These are phyloP conservation scores for Thunnus thynnus DNA, from an alignment of 2,113 vertebrate genomes.

Conservation along the genomic window DNA sequence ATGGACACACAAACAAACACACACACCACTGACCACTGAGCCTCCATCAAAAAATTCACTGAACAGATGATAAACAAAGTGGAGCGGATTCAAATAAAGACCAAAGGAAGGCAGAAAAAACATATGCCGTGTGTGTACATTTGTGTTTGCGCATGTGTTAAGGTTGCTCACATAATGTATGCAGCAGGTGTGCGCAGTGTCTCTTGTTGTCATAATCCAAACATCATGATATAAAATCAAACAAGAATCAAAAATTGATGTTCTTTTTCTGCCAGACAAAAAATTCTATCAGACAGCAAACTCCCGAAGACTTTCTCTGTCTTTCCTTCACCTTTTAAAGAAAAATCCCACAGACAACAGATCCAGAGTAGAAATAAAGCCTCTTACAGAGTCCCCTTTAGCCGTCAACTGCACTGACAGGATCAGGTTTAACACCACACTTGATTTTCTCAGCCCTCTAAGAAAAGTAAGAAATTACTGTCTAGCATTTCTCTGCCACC, in stretches of 20 bases:
- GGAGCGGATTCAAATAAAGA: slow-evolving; percentile 41
- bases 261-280: slow-evolving; percentile 30
- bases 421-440: slow-evolving; percentile 76
- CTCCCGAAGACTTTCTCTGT: slow-evolving; percentile 53
- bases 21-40: slow-evolving; percentile 12
- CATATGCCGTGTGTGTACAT: not conserved
- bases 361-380: slow-evolving; percentile 73
- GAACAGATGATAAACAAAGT: slow-evolving; percentile 76
- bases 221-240: slow-evolving; percentile 56
- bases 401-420: slow-evolving; percentile 66
- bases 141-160: not conserved
- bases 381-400: slow-evolving; percentile 73
- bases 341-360: slow-evolving; percentile 66
- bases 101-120: slow-evolving; percentile 7
- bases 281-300: slow-evolving; percentile 40
- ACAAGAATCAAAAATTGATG: slow-evolving; percentile 31
- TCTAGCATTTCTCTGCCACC: slow-evolving; percentile 50
- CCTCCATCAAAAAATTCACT: slow-evolving; percentile 39
- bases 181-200: slow-evolving; percentile 36
- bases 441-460: slow-evolving; percentile 68
- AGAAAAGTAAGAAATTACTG: slow-evolving; percentile 66
- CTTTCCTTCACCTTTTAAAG: slow-evolving; percentile 60
- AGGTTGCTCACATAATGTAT: slow-evolving; percentile 11
- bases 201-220: slow-evolving; percentile 54
- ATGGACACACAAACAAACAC: slow-evolving; percentile 31